Evolutionary conservation across 1,140 invertebrate genomes (phyloP).

Genomic region (Augochlora pura): DNA sequence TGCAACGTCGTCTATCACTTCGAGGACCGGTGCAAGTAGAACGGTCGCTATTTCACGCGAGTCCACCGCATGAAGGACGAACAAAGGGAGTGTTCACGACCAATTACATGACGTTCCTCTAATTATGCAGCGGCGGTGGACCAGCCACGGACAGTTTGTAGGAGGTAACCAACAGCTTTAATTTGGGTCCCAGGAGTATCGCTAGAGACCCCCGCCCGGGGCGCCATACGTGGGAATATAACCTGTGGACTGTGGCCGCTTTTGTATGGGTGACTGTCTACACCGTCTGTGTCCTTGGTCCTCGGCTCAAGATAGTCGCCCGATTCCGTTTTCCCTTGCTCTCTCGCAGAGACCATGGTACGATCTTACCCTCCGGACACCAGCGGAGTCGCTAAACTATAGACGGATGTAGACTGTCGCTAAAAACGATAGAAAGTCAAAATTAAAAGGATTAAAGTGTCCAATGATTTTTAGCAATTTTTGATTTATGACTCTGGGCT

Average conservation of each 20-base stretch:
- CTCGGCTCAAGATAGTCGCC: conserved; percentile 53
- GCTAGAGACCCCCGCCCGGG: conserved; percentile 69
- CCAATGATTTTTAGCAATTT: too few relatives aligned
- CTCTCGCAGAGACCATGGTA: conserved; percentile 48
- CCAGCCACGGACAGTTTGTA: conserved; percentile 65
- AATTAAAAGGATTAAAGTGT: too few relatives aligned
- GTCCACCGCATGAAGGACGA: conserved; percentile 19
- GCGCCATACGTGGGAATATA: conserved; percentile 75
- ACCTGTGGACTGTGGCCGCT: conserved; percentile 54
- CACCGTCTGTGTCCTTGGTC: conserved; percentile 67
- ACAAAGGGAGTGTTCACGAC: conserved; percentile 61
- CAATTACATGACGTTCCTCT: conserved; percentile 76
- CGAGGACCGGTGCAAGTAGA: not conserved
- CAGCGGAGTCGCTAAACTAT: not conserved
- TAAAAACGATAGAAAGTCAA: too few relatives aligned
- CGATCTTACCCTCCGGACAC: conserved; percentile 40
- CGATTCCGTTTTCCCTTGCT: conserved; percentile 60
- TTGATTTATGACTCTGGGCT: too few relatives aligned
- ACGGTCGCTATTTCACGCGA: conserved; percentile 16
- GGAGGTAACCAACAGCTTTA: conserved; percentile 71
- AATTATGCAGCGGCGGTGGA: conserved; percentile 73
- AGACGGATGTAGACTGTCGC: too few relatives aligned
- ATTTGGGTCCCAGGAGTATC: conserved; percentile 73
- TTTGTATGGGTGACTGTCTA: conserved; percentile 71
- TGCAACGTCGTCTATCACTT: not conserved